Conservation (phyloP, 2,113 vertebrate species). For the Saccopteryx bilineata region DNA sequence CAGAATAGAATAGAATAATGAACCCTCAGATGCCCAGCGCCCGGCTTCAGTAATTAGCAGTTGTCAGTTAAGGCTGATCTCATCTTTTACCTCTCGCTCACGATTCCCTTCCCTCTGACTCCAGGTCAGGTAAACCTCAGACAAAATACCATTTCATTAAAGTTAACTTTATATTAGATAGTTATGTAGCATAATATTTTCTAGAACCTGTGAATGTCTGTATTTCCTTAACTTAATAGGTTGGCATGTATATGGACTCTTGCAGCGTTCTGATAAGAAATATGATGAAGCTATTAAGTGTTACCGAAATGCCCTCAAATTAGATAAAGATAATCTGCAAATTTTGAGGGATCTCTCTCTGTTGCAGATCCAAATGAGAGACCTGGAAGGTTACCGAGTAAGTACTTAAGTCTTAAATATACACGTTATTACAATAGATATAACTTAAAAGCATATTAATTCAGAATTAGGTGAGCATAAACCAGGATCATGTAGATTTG, state of each 20-base stretch:
- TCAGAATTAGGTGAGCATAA: conserved; percentile 34
- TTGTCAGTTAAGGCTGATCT: not conserved
- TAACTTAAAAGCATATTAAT: conserved; percentile 12
- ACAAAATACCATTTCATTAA: not conserved
- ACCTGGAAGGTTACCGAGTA: conserved; percentile 91
- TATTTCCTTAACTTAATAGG: conserved; percentile 88
- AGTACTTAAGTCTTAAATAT: conserved; percentile 79
- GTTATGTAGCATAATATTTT: not conserved
- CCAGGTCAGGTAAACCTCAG: conserved; percentile 49
- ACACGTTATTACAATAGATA: not conserved
- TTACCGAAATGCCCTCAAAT: conserved; percentile 91
- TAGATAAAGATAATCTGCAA: conserved; percentile 91
- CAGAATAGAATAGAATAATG: not conserved
- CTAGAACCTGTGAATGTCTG: conserved; percentile 55
- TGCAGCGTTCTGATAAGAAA: conserved; percentile 91
- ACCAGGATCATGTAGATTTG: not conserved
- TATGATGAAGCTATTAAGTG: conserved; percentile 92
- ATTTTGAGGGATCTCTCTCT: conserved; percentile 90
- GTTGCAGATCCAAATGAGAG: conserved; percentile 91
- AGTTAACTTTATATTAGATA: conserved; percentile 34
- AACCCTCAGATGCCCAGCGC: not conserved
- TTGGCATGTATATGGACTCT: conserved; percentile 91
- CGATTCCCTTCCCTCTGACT: not conserved
- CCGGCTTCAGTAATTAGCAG: not conserved
- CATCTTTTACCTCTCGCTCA: not conserved